Conservation (phyloP, 2,888 invertebrate species). For the Carabus problematicus region DNA sequence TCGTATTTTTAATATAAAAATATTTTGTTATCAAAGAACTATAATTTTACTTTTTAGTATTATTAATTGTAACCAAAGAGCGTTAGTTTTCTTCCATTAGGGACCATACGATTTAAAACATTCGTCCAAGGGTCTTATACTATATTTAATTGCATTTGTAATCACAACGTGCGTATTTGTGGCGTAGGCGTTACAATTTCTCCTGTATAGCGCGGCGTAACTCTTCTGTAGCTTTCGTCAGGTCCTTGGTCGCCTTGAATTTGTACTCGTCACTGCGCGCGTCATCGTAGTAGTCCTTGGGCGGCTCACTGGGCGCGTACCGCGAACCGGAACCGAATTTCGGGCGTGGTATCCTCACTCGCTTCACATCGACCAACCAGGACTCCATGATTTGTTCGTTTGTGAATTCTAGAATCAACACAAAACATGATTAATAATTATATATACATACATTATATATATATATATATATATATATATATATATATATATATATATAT, state of each 20-base stretch:
- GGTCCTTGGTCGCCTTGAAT: constrained; percentile 60
- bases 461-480: no score
- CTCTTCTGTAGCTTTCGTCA: constrained; percentile 77
- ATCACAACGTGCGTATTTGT: constrained; percentile 2
- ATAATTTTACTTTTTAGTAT: no score
- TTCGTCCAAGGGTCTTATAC: no score
- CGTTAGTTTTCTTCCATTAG: no score
- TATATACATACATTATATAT: background rate
- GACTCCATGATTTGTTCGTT: constrained; percentile 72
- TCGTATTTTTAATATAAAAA: no score
- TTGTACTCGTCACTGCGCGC: constrained; percentile 62
- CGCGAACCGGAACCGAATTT: constrained; percentile 72
- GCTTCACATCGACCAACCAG: constrained; percentile 84
- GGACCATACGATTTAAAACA: no score
- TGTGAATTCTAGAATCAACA: constrained; percentile 14
- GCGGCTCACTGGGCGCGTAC: constrained; percentile 71
- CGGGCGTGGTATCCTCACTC: constrained; percentile 83
- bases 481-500: no score
- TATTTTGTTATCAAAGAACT: no score
- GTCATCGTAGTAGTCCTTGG: constrained; percentile 80
- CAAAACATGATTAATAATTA: no score
- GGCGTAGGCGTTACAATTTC: constrained; percentile 67
- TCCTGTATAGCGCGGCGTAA: constrained; percentile 78
- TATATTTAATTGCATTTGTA: no score
- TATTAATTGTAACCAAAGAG: no score